Base-by-base conservation (phyloP, 1,140 invertebrate species). In the Ceratitis capitata region DNA sequence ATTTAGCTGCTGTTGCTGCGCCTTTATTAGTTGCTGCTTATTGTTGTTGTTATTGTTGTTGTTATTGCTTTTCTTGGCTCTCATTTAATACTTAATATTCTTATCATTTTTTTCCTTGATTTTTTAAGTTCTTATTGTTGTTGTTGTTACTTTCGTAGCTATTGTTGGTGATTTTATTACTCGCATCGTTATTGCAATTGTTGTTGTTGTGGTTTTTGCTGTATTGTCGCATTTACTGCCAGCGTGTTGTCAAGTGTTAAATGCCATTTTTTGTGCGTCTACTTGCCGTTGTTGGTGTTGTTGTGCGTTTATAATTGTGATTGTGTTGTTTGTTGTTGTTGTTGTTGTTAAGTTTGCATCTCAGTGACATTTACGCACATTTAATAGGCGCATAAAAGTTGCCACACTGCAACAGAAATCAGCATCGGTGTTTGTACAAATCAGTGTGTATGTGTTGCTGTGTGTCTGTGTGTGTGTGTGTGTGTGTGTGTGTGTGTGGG, bases 171-270 rank as follows among this genome's bases (percentile, higher is more conserved):
- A 32, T 64, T 69, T 69, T 69, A 69, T 39, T 69, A 35, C 19
- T 69, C 3, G n/a, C n/a, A n/a, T 42, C 32, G n/a, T 69, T 39
- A 29, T 12, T 6, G 9, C 47, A 14, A 49, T 49, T 49, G 47
- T 49, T 64, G 29, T 64, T 35, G 23, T 58, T 69, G 61, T 69
- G 35, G 29, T 69, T 78, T 35, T 45, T 78, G 26, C 45, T 10
- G 56, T 61, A 10, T n/a, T 29, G 7, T n/a, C 56, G n/a, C n/a
- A 14, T 56, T 61, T 7, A 61, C 56, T 61, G 56, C 29, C 29
- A 26, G 56, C 56, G 56, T 29, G 39, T 78, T 78, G 69, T 78
- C 69, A 78, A 78, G 69, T 78, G 69, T 78, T 78, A 78, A 78
- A 78, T 78, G 69, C 69, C n/a, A 78, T 78, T 45, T 9, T 45